These are phyloP conservation scores for Dysdera silvatica DNA, from an alignment of 1,140 invertebrate species.

Conservation along the genomic window DNA sequence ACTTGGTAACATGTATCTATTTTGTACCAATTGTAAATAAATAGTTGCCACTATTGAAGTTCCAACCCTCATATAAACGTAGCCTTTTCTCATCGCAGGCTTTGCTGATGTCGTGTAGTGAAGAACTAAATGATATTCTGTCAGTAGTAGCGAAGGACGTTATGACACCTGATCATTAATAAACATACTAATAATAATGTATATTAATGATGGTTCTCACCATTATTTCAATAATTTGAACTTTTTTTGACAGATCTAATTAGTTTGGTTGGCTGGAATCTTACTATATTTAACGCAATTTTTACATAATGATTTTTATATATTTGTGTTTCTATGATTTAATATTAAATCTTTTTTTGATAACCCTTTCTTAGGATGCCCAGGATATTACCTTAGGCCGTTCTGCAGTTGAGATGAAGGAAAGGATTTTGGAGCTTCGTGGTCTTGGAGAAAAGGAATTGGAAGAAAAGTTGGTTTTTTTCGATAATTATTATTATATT, in stretches of 20 bases:
- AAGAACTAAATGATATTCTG: too few relatives aligned
- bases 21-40: too few relatives aligned
- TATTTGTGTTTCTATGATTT: neutral
- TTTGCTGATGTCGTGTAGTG: too few relatives aligned
- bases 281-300: neutral
- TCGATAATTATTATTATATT: neutral
- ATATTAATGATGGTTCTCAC: neutral
- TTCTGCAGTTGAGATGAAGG: slow-evolving; percentile 34
- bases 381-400: slow-evolving; percentile 40
- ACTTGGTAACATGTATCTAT: too few relatives aligned
- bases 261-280: too few relatives aligned
- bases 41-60: too few relatives aligned
- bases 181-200: neutral
- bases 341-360: neutral
- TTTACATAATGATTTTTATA: neutral
- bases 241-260: too few relatives aligned
- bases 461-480: slow-evolving; percentile 11
- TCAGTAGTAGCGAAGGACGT: too few relatives aligned
- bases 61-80: too few relatives aligned
- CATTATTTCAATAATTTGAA: neutral
- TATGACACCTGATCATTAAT: too few relatives aligned
- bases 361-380: slow-evolving; percentile 31
- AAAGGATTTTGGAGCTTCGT: slow-evolving; percentile 40
- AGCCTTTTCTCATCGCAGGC: too few relatives aligned
- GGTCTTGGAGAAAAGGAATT: slow-evolving; percentile 23